Evolutionary conservation across 2,888 invertebrate genomes (phyloP).

Genomic region (Cyrtodaria siliqua): DNA sequence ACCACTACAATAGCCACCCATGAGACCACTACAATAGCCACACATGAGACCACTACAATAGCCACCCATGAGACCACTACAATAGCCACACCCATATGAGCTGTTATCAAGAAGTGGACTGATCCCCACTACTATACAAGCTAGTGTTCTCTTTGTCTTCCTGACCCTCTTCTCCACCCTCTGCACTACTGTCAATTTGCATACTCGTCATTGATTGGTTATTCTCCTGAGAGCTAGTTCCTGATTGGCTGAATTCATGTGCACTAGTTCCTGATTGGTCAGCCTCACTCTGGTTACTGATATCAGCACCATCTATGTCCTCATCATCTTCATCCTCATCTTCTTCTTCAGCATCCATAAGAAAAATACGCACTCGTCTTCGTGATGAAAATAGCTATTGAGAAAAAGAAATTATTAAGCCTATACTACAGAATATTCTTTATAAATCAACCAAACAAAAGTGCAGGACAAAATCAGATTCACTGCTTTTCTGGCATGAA

Average conservation of each 20-base stretch:
- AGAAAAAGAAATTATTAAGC: not conserved
- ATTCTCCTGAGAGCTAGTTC: slow-evolving; percentile 39
- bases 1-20: no score
- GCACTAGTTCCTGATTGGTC: slow-evolving; percentile 52
- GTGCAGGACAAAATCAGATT: no score
- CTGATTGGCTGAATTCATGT: slow-evolving; percentile 59
- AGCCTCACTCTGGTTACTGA: slow-evolving; percentile 62
- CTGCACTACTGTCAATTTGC: slow-evolving; percentile 38
- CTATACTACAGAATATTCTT: no score
- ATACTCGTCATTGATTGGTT: slow-evolving; percentile 57
- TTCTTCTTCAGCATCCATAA: slow-evolving; percentile 96
- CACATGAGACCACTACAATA: no score
- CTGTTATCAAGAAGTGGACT: not conserved
- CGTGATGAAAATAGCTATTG: slow-evolving; percentile 90
- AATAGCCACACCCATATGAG: no score
- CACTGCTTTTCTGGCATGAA: no score
- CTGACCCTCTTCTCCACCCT: slow-evolving; percentile 62
- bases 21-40: no score
- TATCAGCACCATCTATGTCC: slow-evolving; percentile 63
- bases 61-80: no score
- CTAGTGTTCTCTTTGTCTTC: slow-evolving; percentile 76
- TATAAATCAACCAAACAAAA: no score
- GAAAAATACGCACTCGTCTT: slow-evolving; percentile 94
- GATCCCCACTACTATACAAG: slow-evolving; percentile 32
- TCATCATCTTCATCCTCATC: slow-evolving; percentile 90